Base-by-base conservation (phyloP, 2,113 vertebrate genomes). In the Grammomys surdaster region DNA sequence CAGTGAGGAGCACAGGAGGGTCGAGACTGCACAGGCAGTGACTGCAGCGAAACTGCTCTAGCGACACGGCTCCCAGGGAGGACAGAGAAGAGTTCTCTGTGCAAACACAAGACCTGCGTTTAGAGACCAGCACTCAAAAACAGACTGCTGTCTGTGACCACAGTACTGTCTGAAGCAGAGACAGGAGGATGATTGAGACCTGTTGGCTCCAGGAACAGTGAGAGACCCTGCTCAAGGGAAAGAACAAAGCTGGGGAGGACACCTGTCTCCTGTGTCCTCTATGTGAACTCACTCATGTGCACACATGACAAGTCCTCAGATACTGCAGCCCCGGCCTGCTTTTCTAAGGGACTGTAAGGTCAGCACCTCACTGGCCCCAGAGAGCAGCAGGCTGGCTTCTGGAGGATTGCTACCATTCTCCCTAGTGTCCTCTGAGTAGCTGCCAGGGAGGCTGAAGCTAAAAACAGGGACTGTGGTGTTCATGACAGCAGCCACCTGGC, bases 361-460 rank as follows among this genome's bases (percentile, higher is more conserved):
- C 6, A 40, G 48, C 33, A 36, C 31, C 19, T 58, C 6, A 14
- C 48, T 56, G 73, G 84, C 36, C 31, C 82, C 3, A 0, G 72
- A n/a, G 26, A 36, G 40, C 36, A 16, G 48, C 76, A 82, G 67
- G 69, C 46, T 80, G 46, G 43, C 75, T 58, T 86, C 54, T 54
- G 72, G 60, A 93, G 51, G 48, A 58, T 0, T 0, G 70, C 63
- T 51, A 77, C 69, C 14, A 1, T 20, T 94, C 77, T 90, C 54
- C 91, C 40, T 33, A 5, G 24, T 20, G 70, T 91, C 90, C 90
- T 96, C 80, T 94, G 92, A 88, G 75, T 3, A 40, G 56, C 90
- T 0, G 43, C 92, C 93, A 97, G 92, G 88, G 70, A 96, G 6
- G 56, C 56, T 1, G 3, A 73, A 78, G 88, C 92, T 96, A 95